These are phyloP conservation scores for Pediacus dermestoides DNA, from an alignment of 2,888 invertebrate species.

Conservation along the genomic window DNA sequence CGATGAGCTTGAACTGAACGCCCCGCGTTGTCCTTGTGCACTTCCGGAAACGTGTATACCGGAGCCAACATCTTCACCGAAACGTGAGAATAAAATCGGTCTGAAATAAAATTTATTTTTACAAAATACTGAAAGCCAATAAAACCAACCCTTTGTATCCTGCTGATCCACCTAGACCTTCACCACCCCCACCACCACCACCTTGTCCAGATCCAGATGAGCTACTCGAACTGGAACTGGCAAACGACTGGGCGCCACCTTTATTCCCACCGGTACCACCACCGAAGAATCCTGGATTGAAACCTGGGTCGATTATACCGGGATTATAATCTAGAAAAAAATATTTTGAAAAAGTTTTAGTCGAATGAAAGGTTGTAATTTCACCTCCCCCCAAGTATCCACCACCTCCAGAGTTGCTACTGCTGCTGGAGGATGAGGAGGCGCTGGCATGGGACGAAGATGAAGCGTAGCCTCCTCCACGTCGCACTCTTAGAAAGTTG, in stretches of 20 bases:
- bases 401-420: constrained; percentile 12
- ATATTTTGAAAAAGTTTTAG: constrained; percentile 1
- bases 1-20: constrained; percentile 52
- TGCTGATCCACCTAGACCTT: constrained; percentile 22
- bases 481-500: constrained; percentile 26
- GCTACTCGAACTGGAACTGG: constrained; percentile 30
- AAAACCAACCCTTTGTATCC: constrained; percentile 29
- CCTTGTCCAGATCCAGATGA: constrained; percentile 15
- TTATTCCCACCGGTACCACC: constrained; percentile 16
- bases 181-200: constrained; percentile 15
- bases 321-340: constrained; percentile 14
- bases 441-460: constrained; percentile 15
- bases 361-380: not conserved
- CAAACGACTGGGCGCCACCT: constrained; percentile 23
- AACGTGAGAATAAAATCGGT: constrained; percentile 45
- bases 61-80: constrained; percentile 45
- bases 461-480: constrained; percentile 22
- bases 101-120: constrained; percentile 31
- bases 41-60: constrained; percentile 46
- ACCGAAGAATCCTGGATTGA: constrained; percentile 11
- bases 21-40: constrained; percentile 50
- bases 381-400: constrained; percentile 11
- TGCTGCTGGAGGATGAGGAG: constrained; percentile 17
- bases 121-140: not conserved
- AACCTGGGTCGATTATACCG: constrained; percentile 9